These are phyloP conservation scores for Pterois miles DNA, from an alignment of 2,797 vertebrate species.

Conservation along the genomic window DNA sequence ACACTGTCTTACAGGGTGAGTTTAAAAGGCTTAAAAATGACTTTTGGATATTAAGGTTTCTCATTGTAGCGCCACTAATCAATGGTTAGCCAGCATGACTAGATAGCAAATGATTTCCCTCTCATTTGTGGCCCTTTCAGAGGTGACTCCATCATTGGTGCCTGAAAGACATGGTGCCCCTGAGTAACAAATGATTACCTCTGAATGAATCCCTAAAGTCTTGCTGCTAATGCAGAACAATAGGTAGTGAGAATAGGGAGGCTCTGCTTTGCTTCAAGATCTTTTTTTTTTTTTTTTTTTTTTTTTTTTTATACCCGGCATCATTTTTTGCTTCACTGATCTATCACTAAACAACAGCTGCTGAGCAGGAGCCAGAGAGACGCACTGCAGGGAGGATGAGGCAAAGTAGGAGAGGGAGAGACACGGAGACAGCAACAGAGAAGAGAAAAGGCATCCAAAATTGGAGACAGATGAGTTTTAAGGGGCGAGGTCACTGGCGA, in stretches of 20 bases:
- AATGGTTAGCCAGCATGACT: slow-evolving; percentile 70
- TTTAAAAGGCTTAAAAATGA: slow-evolving; percentile 49
- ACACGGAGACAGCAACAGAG: slow-evolving; percentile 40
- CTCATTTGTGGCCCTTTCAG: slow-evolving; percentile 87
- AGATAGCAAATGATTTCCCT: slow-evolving; percentile 80
- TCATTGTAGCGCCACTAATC: slow-evolving; percentile 67
- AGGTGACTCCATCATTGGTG: slow-evolving; percentile 87
- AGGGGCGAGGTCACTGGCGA: slow-evolving; percentile 78
- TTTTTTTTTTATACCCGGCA: slow-evolving; percentile 82
- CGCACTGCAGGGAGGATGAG: slow-evolving; percentile 68
- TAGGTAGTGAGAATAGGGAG: slow-evolving; percentile 81
- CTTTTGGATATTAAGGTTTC: slow-evolving; percentile 46
- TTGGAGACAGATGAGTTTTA: slow-evolving; percentile 73
- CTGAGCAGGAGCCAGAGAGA: slow-evolving; percentile 79
- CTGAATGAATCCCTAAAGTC: slow-evolving; percentile 88
- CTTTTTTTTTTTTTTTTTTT: slow-evolving; percentile 81
- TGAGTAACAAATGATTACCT: slow-evolving; percentile 88
- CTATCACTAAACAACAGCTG: slow-evolving; percentile 93
- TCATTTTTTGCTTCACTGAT: slow-evolving; percentile 97
- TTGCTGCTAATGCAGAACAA: slow-evolving; percentile 84
- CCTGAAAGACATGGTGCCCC: slow-evolving; percentile 86
- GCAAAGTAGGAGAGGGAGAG: slow-evolving; percentile 61
- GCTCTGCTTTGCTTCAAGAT: slow-evolving; percentile 80
- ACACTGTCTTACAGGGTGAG: slow-evolving; percentile 10
- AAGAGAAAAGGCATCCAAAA: slow-evolving; percentile 61